Evolutionary conservation across 92 coral and sea anemone genomes (phyloP).

Genomic region (Actinernus sp.): DNA sequence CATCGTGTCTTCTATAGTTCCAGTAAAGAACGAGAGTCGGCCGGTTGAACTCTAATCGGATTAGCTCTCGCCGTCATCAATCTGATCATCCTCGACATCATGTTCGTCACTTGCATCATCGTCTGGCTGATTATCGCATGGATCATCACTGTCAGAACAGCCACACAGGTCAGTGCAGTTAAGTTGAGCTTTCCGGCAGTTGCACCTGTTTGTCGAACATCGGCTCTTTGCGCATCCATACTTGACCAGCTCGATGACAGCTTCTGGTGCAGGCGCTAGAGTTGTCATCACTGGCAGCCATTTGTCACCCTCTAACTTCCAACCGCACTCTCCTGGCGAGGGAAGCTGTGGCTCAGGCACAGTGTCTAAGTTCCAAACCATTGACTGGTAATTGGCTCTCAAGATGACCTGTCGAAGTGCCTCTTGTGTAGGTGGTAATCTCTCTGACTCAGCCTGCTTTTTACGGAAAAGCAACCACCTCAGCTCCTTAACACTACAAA

Average conservation of each 20-base stretch:
- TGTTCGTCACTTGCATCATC: too few species aligned
- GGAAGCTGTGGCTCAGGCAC: conserved; percentile 40
- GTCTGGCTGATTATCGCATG: too few species aligned
- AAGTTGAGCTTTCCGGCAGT: too few species aligned
- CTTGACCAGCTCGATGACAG: conserved; percentile 52
- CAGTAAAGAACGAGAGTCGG: too few species aligned
- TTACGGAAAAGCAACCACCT: conserved; percentile 39
- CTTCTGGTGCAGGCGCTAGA: conserved; percentile 31
- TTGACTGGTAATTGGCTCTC: conserved; percentile 30
- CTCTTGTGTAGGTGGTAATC: conserved; percentile 32
- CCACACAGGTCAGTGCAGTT: too few species aligned
- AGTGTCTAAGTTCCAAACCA: conserved; percentile 45
- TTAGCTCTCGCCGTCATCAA: too few species aligned
- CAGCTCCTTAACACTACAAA: conserved; percentile 13
- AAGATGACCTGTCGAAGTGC: conserved; percentile 30
- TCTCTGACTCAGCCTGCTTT: conserved; percentile 39
- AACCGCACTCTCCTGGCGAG: conserved; percentile 36
- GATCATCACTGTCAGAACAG: too few species aligned
- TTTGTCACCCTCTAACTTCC: conserved; percentile 39
- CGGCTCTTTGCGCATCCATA: conserved; percentile 1
- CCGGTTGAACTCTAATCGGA: too few species aligned
- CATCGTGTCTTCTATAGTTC: too few species aligned
- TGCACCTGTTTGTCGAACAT: not conserved
- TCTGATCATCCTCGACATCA: too few species aligned
- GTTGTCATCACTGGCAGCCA: conserved; percentile 49